phyloP scores from a whole-genome alignment of 1,140 invertebrate genomes.

The Atta cephalotes region DNA sequence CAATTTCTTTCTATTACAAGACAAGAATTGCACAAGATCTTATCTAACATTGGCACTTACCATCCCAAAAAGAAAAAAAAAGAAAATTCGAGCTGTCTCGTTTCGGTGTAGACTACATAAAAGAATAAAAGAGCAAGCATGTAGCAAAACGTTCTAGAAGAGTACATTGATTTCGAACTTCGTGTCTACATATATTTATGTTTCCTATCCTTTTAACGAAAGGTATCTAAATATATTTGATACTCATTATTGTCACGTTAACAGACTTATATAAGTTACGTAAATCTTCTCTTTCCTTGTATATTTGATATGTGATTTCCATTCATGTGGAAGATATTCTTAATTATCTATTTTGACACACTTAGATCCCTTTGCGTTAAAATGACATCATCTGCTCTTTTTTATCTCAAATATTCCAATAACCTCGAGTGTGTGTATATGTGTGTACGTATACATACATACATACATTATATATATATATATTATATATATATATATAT shows the following conservation, averaged over 20 bases:
- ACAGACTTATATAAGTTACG: slow-evolving; percentile 66
- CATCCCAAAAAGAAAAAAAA: background rate
- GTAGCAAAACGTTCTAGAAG: slow-evolving; percentile 68
- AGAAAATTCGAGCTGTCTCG: slow-evolving; percentile 5
- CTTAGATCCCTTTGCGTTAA: slow-evolving; percentile 68
- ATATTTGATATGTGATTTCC: slow-evolving; percentile 54
- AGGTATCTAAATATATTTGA: slow-evolving; percentile 62
- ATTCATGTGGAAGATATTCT: slow-evolving; percentile 38
- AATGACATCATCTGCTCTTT: slow-evolving; percentile 62
- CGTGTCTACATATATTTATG: slow-evolving; percentile 20
- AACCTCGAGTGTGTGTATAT: slow-evolving; percentile 24
- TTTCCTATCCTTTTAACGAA: slow-evolving; percentile 70
- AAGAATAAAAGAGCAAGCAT: slow-evolving; percentile 61
- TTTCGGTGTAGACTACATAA: slow-evolving; percentile 38
- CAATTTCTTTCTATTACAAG: slow-evolving; percentile 45
- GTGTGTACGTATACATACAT: no score
- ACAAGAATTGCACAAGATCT: slow-evolving; percentile 52
- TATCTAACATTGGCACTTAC: slow-evolving; percentile 62
- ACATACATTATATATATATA: no score
- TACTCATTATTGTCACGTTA: slow-evolving; percentile 71
- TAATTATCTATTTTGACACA: slow-evolving; percentile 45
- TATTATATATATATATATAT: no score
- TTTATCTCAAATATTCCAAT: slow-evolving; percentile 16
- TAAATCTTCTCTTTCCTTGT: slow-evolving; percentile 8
- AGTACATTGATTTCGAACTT: slow-evolving; percentile 60